These are phyloP conservation scores for Stigmatopora argus DNA, from an alignment of 2,113 vertebrate genomes.

Conservation along the genomic window DNA sequence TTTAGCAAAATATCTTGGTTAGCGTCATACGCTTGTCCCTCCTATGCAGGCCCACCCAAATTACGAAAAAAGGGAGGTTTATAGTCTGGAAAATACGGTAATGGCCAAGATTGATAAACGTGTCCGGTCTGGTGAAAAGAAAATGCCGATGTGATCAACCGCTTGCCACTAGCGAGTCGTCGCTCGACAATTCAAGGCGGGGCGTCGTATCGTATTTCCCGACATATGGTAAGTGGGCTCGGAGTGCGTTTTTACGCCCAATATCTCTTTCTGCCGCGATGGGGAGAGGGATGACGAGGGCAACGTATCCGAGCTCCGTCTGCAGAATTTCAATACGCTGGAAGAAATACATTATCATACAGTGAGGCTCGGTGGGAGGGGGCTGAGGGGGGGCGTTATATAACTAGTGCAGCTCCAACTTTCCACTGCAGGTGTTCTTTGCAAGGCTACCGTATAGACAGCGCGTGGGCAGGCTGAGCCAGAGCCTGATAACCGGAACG, in stretches of 20 bases:
- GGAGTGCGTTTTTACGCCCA: constrained; percentile 34
- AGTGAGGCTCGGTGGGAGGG: constrained; percentile 8
- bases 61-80: too few species aligned
- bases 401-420: constrained; percentile 21
- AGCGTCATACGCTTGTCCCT: too few species aligned
- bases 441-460: neutral
- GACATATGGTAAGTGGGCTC: neutral
- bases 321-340: constrained; percentile 41
- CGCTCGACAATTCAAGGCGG: neutral
- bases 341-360: constrained; percentile 36
- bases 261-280: constrained; percentile 36
- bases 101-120: constrained; percentile 15
- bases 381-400: constrained; percentile 11
- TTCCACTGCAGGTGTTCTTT: constrained; percentile 20
- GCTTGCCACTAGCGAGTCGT: neutral
- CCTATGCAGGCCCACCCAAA: too few species aligned
- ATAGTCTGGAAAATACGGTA: too few species aligned
- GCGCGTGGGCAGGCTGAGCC: constrained; percentile 10
- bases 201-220: neutral
- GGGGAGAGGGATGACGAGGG: constrained; percentile 40
- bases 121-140: constrained; percentile 25
- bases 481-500: constrained; percentile 52
- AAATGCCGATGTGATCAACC: neutral
- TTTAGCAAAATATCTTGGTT: too few species aligned
- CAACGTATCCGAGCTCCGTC: constrained; percentile 34